Evolutionary conservation across 2,888 invertebrate species (phyloP), one percentile per base, ranked within the genome.

Genomic region (Troides aeacus): DNA sequence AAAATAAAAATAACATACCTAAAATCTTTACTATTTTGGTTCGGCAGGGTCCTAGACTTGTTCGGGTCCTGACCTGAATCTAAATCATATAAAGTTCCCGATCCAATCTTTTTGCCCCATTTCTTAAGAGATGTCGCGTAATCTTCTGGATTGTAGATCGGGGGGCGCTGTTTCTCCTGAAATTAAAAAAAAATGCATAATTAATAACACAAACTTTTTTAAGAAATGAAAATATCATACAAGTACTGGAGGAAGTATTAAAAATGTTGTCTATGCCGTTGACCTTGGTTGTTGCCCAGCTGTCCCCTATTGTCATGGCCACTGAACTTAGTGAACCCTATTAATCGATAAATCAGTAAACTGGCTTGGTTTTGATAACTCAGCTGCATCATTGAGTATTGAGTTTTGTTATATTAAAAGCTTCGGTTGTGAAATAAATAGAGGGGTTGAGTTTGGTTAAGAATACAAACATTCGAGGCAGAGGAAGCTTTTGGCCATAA

Each of bases 71-170:
- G 88, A 3, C 82, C 85, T 0, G 82, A 77, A 53, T 90, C 89
- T 72, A 83, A 74, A 46, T 85, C 93, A 78, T 92, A 92, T 15
- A 92, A 75, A 18, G 78, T 86, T 30, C 86, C 85, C 7, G 92
- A 93, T 24, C 93, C 83, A 2, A 93, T 91, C 77, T 95, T 95
- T 80, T 94, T 94, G 72, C 96, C 96, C 95, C 96, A 97, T 93
- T 97, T 96, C 82, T 95, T 95, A 72, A 97, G 86, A 0, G 96
- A 96, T 5, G 94, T 93, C 5, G 96, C 96, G 84, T 97, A 98
- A 86, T 97, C 97, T 84, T 98, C 97, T 0, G 97, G 96, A 83
- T 97, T 97, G 93, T 97, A 97, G 23, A 97, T 95, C 0, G 97
- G 97, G 46, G 97, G 97, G 60, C 97, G 94, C 79, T 97, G 95